Conservation (phyloP, 2,113 vertebrate genomes). For the Protomyctophum bolini region DNA sequence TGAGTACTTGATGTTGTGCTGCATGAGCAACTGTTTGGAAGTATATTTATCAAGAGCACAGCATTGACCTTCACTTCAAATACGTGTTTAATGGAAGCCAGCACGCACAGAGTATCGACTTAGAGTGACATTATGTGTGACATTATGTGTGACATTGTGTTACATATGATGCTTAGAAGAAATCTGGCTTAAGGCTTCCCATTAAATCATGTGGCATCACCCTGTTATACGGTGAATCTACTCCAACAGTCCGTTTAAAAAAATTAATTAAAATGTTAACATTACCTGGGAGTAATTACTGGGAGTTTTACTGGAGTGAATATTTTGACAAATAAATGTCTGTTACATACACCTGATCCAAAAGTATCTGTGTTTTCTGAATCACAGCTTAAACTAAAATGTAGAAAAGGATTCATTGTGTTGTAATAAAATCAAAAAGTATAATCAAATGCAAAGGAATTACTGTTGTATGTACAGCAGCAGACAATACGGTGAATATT, state of each 20-base stretch:
- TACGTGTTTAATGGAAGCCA: neutral
- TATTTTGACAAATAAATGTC: neutral
- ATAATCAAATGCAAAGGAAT: neutral
- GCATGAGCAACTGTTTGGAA: neutral
- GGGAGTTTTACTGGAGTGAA: neutral
- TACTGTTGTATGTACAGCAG: neutral
- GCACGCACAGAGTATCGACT: neutral
- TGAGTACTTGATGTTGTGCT: neutral
- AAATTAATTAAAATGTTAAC: no score
- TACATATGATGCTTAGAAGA: neutral
- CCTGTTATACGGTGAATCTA: neutral
- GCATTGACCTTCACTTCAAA: neutral
- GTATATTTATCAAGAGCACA: neutral
- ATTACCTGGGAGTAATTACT: neutral
- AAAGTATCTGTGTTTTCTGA: neutral
- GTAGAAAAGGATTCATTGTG: neutral
- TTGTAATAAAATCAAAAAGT: neutral
- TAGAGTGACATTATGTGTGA: neutral
- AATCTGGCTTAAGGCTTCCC: neutral
- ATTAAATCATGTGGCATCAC: neutral
- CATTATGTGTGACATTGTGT: neutral
- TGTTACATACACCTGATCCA: neutral
- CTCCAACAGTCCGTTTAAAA: neutral
- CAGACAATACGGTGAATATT: no score
- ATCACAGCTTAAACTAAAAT: neutral